phyloP scores from a whole-genome alignment of 2,113 vertebrate genomes.

The Drymodes brunneopygia region DNA sequence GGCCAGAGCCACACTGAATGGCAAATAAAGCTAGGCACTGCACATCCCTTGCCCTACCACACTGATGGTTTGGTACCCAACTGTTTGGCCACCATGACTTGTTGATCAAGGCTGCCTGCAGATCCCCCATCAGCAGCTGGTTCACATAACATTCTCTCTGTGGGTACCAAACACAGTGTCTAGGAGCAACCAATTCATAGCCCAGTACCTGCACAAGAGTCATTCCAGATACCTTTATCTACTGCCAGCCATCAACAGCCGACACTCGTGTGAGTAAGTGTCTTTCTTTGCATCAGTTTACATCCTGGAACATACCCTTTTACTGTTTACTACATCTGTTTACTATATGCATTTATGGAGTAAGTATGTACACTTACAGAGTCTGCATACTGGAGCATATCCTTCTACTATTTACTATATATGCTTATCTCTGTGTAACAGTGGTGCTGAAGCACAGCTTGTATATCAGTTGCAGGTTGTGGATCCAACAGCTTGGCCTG shows the following conservation, averaged over 20 bases:
- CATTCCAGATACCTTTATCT: not conserved
- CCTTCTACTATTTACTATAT: not conserved
- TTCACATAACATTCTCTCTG: fast-evolving
- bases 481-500: not conserved
- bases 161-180: not conserved
- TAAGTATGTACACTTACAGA: not conserved
- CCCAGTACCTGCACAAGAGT: fast-evolving
- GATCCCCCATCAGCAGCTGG: fast-evolving
- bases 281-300: not conserved
- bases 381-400: not conserved
- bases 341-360: not conserved
- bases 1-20: not conserved
- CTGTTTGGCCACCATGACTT: fast-evolving
- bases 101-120: not conserved
- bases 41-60: not conserved
- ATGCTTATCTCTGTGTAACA: not conserved
- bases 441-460: not conserved
- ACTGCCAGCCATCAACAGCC: not conserved
- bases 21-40: not conserved
- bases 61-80: fast-evolving
- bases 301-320: not conserved
- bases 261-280: not conserved
- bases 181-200: not conserved
- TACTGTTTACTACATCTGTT: not conserved
- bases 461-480: not conserved